These are phyloP conservation scores for Paracanthobrama guichenoti DNA, from an alignment of 2,113 vertebrate species.

Conservation along the genomic window DNA sequence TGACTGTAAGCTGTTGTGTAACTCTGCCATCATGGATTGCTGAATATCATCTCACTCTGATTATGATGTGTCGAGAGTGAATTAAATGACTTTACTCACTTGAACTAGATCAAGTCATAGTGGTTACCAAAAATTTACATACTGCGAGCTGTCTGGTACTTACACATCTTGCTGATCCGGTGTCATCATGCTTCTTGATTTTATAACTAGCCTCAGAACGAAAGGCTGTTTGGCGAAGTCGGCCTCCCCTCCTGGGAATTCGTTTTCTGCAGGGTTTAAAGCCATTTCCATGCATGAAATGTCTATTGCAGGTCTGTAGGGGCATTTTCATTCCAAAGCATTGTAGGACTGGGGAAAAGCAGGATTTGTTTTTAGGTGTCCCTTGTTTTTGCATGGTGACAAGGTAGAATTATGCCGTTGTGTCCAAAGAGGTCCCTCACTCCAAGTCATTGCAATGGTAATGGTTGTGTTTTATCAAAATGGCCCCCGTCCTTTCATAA, in stretches of 20 bases:
- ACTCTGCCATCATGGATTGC: conserved; percentile 86
- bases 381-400: conserved; percentile 65
- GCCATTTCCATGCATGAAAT: conserved; percentile 66
- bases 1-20: conserved; percentile 91
- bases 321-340: conserved; percentile 81
- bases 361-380: conserved; percentile 71
- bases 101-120: conserved; percentile 73
- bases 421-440: conserved; percentile 76
- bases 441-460: conserved; percentile 68
- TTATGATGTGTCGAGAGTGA: conserved; percentile 67
- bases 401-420: conserved; percentile 52
- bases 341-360: conserved; percentile 69
- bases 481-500: conserved; percentile 58
- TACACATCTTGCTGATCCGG: conserved; percentile 71
- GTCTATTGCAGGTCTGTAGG: conserved; percentile 69
- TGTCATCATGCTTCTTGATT: conserved; percentile 71
- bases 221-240: conserved; percentile 69
- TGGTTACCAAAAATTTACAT: conserved; percentile 83
- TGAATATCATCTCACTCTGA: conserved; percentile 68
- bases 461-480: conserved; percentile 63
- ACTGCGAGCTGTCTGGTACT: conserved; percentile 75
- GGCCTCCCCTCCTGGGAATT: conserved; percentile 65
- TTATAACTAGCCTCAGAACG: conserved; percentile 73
- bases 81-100: conserved; percentile 72
- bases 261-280: conserved; percentile 70